Conservation (phyloP, 2,888 invertebrate species). For the Brachycybe producta region DNA sequence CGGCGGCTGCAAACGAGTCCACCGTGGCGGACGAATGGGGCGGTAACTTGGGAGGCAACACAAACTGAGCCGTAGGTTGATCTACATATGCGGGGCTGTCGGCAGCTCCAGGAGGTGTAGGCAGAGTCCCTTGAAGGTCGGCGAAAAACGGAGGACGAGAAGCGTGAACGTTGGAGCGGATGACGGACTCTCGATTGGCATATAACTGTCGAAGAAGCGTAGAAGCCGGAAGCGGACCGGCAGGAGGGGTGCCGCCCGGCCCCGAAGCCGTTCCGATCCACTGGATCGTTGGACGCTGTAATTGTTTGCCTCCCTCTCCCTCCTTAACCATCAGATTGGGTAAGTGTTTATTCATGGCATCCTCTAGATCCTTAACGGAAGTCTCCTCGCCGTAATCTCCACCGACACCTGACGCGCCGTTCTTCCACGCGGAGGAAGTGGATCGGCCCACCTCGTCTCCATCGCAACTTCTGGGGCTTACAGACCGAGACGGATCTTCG, state of each 20-base stretch:
- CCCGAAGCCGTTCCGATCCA: conserved; percentile 66
- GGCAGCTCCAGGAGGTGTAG: conserved; percentile 82
- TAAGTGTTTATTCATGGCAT: conserved; percentile 91
- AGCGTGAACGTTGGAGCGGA: conserved; percentile 61
- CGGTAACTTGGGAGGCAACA: conserved; percentile 44
- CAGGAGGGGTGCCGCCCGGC: conserved; percentile 39
- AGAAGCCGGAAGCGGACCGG: conserved; percentile 58
- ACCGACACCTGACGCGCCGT: background rate
- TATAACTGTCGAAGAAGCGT: conserved; percentile 78
- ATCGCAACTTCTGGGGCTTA: conserved; percentile 15
- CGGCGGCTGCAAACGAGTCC: conserved; percentile 19
- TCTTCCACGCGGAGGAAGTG: conserved; percentile 3
- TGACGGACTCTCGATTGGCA: conserved; percentile 87
- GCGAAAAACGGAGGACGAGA: conserved; percentile 22
- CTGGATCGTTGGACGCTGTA: conserved; percentile 49
- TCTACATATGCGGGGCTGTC: conserved; percentile 8
- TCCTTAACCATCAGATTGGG: conserved; percentile 32
- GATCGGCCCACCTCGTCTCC: conserved; percentile 16
- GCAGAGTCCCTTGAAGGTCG: conserved; percentile 50
- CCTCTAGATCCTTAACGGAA: conserved; percentile 82
- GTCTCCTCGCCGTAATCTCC: conserved; percentile 17
- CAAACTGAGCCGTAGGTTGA: conserved; percentile 37
- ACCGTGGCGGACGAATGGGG: conserved; percentile 23
- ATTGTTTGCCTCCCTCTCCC: conserved; percentile 50
- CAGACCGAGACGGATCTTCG: background rate